Conservation (phyloP, 2,797 vertebrate species). For the Pangasius larnaudii region DNA sequence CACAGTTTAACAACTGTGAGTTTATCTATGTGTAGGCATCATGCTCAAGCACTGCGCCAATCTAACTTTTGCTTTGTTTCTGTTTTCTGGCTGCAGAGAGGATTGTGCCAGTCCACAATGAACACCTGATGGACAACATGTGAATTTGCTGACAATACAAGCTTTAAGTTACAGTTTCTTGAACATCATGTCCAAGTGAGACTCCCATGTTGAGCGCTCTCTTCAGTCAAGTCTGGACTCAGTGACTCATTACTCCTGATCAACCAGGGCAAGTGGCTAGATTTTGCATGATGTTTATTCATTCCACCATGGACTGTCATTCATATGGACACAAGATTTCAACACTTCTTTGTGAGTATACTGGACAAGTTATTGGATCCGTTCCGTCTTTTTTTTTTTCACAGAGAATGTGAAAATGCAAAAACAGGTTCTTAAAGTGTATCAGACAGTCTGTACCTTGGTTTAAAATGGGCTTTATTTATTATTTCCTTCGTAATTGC, state of each 20-base stretch:
- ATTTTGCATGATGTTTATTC: neutral
- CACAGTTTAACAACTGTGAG: neutral
- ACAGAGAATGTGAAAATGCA: too few relatives aligned
- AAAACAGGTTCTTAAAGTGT: too few relatives aligned
- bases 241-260: neutral
- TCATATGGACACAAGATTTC: neutral
- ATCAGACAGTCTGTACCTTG: too few relatives aligned
- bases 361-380: neutral
- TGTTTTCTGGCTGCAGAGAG: conserved; percentile 39
- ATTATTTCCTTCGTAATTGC: neutral
- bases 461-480: neutral
- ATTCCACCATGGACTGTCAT: neutral
- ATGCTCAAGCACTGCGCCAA: neutral
- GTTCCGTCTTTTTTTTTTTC: neutral
- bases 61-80: neutral
- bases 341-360: neutral
- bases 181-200: neutral
- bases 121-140: conserved; percentile 27
- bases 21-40: too few relatives aligned
- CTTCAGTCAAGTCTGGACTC: neutral
- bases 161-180: neutral
- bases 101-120: conserved; percentile 1
- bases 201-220: neutral
- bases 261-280: neutral
- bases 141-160: neutral